Evolutionary conservation across 1,140 invertebrate species (phyloP).

Genomic region (Linepithema humile): DNA sequence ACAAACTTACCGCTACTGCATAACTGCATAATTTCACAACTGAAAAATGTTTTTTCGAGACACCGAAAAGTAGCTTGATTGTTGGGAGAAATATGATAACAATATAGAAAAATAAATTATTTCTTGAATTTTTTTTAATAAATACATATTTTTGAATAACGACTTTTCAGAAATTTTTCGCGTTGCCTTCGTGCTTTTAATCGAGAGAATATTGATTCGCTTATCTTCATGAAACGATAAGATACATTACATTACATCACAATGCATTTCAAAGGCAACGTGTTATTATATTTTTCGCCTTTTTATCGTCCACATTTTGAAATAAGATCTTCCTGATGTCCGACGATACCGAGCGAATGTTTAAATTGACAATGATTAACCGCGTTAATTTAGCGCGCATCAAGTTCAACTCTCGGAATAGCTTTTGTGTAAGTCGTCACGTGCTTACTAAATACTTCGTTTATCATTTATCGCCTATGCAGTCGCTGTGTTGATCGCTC

Average conservation of each 20-base stretch:
- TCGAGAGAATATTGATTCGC: background rate
- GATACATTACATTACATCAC: too few species aligned
- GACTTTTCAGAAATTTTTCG: too few species aligned
- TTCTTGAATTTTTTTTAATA: too few species aligned
- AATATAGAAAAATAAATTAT: too few species aligned
- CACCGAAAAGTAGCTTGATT: too few species aligned
- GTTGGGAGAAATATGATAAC: too few species aligned
- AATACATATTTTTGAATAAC: too few species aligned
- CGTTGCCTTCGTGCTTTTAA: too few species aligned
- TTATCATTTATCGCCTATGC: constrained; percentile 22
- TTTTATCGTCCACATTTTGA: background rate
- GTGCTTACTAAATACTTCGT: background rate
- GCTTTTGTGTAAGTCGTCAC: constrained; percentile 21
- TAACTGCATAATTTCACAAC: too few species aligned
- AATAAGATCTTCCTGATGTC: background rate
- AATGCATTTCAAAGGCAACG: background rate
- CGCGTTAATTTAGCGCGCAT: background rate
- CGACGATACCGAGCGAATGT: background rate
- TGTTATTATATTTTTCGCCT: too few species aligned
- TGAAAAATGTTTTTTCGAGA: too few species aligned
- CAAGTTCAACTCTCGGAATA: constrained; percentile 4
- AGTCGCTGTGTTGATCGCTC: background rate
- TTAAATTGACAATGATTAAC: constrained; percentile 62
- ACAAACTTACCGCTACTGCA: too few species aligned
- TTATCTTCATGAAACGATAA: background rate